phyloP scores from a whole-genome alignment of 1,140 invertebrate species.

The Muscidifurax raptorellus region DNA sequence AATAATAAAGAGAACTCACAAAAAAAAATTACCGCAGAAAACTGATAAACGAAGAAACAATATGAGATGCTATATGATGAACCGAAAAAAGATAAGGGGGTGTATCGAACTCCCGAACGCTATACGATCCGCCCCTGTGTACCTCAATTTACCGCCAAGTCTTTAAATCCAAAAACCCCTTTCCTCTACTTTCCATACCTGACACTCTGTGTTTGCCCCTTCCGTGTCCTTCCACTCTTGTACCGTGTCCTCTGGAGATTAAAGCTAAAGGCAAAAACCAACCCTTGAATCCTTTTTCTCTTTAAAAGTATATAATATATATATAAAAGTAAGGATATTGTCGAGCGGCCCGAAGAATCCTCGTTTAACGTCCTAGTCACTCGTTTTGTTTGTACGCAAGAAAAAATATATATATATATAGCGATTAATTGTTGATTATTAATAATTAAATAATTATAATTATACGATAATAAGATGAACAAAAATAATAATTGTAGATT shows the following conservation, averaged over 20 bases:
- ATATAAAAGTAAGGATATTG: constrained; percentile 43
- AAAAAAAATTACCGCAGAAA: constrained; percentile 15
- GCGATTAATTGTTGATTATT: constrained; percentile 56
- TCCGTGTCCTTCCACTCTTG: constrained; percentile 6
- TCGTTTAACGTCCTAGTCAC: constrained; percentile 54
- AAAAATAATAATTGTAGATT: constrained; percentile 52
- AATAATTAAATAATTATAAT: constrained; percentile 55
- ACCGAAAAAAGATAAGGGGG: background rate
- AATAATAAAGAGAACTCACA: constrained; percentile 7
- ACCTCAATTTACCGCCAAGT: constrained; percentile 34
- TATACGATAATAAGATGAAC: constrained; percentile 48
- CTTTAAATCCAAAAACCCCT: constrained; percentile 1
- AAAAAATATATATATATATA: constrained; percentile 45
- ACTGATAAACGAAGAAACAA: constrained; percentile 15
- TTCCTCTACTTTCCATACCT: background rate
- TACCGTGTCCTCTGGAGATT: background rate
- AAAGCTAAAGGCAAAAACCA: constrained; percentile 20
- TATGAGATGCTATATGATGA: constrained; percentile 10
- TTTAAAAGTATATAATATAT: constrained; percentile 27
- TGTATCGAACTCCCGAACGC: background rate
- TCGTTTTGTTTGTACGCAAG: constrained; percentile 52
- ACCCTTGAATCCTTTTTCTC: constrained; percentile 29
- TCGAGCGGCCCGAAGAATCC: constrained; percentile 51
- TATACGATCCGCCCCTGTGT: constrained; percentile 25
- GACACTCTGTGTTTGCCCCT: background rate